Base-by-base conservation (phyloP, 2,888 invertebrate species). In the Tortricodes alternella region DNA sequence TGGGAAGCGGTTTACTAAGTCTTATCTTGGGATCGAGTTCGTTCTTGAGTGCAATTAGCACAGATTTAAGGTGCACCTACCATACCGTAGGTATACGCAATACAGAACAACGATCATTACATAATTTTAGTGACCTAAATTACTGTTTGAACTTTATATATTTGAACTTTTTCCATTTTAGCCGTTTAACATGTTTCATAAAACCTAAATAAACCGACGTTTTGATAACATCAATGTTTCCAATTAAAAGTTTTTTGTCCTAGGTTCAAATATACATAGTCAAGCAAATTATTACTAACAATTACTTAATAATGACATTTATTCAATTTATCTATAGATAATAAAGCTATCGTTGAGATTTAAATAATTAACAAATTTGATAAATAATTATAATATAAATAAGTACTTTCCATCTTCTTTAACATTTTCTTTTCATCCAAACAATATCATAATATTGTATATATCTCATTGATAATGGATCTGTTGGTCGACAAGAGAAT, bases 371-470 rank as follows among this genome's bases (percentile, higher is more conserved):
- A 70, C 60, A 61, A 62, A 64, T 60, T 57, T 32, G 24, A 35
- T 39, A 43, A 62, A 64, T 58, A 44, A 64, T 62, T n/a, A 43
- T 35, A 53, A 46, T 59, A 53, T 58, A 62, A 52, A 63, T 70
- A 73, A 74, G 71, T 74, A 75, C 71, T 49, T 67, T 67, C 63
- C 66, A 64, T 67, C 66, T 63, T 67, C 63, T 68, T 63, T 68
- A 71, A 68, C 52, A 11, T 41, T 34, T 43, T n/a, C n/a, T n/a
- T n/a, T n/a, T n/a, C n/a, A n/a, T n/a, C n/a, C n/a, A n/a, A n/a
- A n/a, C n/a, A n/a, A n/a, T n/a, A n/a, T n/a, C n/a, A n/a, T n/a
- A n/a, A n/a, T n/a, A n/a, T n/a, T n/a, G n/a, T n/a, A n/a, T n/a
- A n/a, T n/a, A n/a, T n/a, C n/a, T n/a, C n/a, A n/a, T n/a, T n/a